Evolutionary conservation across 2,888 invertebrate genomes (phyloP), one percentile per base, ranked within the genome.

Genomic region (Halictus ligatus): DNA sequence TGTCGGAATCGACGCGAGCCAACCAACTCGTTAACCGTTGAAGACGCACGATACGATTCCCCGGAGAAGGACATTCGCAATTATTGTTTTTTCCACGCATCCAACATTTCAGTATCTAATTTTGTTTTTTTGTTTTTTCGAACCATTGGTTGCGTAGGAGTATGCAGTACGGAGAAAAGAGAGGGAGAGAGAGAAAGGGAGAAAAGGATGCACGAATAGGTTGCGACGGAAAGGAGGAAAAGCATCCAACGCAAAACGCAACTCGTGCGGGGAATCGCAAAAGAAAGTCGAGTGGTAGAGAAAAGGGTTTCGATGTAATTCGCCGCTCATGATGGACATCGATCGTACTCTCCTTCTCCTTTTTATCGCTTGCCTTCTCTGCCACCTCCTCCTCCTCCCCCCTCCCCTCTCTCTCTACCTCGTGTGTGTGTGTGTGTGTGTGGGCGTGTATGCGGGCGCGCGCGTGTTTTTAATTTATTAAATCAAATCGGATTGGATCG

Each of bases 241-340:
- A 40, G 10, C 54, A 48, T 75, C 48, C 75, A 67, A 40, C 75
- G 71, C 75, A 4, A 54, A 75, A 73, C 21, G 73, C n/a, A 35
- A 67, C 54, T 72, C 76, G 83, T 77, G 79, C 79, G 10, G 50
- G 4, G 83, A 79, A 79, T 78, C 72, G 72, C 35, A 54, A 81
- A 81, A 83, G 76, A 78, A 87, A 83, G 81, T 78, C 83, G 72
- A 80, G 81, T 75, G 81, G 76, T 84, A 50, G 74, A 88, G 91
- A 88, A 92, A 93, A 94, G 94, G 93, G 89, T 94, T 94, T 94
- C 90, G 88, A 87, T 94, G 94, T 94, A 94, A 91, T 89, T 89
- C 91, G 88, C 91, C 89, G 92, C 91, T 92, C 90, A 89, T 89
- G 91, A 69, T 78, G 69, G 78, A 48, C 76, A 76, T 76, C 76